Conservation (phyloP, 2,113 vertebrate species). For the Agapornis roseicollis region DNA sequence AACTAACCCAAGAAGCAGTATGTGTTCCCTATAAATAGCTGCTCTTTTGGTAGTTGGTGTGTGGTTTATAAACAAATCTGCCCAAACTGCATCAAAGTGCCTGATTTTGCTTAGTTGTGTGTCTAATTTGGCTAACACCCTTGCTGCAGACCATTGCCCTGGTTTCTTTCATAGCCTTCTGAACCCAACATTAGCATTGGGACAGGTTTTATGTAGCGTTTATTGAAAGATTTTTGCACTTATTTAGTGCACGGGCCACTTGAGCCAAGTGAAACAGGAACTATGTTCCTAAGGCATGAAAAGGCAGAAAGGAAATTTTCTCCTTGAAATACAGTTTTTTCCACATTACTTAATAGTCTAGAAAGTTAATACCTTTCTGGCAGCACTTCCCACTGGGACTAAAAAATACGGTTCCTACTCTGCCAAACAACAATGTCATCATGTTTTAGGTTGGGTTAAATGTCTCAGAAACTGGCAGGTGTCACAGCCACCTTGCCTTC, state of each 20-base stretch:
- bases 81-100: not conserved
- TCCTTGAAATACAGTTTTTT: slow-evolving; percentile 60
- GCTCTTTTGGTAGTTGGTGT: not conserved
- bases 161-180: not conserved
- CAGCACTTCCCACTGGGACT: not conserved
- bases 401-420: not conserved
- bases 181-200: not conserved
- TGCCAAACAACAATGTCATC: slow-evolving; percentile 27
- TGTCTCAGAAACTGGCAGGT: not conserved
- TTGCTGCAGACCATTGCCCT: not conserved
- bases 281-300: slow-evolving; percentile 28
- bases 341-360: slow-evolving; percentile 57
- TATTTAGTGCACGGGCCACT: not conserved
- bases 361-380: slow-evolving; percentile 46
- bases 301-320: slow-evolving; percentile 54
- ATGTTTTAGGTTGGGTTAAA: slow-evolving; percentile 14
- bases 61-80: not conserved
- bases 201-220: not conserved
- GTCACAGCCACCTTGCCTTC: slow-evolving; percentile 51
- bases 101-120: not conserved
- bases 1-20: not conserved
- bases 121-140: not conserved
- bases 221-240: not conserved
- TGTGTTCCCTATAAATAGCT: slow-evolving; percentile 8
- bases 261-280: slow-evolving; percentile 57